Evolutionary conservation across 2,888 invertebrate genomes (phyloP).

Genomic region (Rhagonycha lutea): DNA sequence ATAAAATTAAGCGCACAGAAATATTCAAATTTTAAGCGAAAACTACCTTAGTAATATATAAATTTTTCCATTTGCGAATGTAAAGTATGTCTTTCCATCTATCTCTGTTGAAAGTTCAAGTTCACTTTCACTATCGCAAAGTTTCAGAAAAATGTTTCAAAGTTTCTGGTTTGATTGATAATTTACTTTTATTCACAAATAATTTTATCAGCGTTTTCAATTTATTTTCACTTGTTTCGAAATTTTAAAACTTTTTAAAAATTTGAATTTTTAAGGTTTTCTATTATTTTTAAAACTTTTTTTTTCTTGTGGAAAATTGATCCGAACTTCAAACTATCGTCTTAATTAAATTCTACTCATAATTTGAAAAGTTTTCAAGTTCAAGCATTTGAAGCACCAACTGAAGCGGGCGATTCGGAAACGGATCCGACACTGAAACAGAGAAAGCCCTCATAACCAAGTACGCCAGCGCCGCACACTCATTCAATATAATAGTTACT

Average conservation of each 20-base stretch:
- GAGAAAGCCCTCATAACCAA: constrained; percentile 18
- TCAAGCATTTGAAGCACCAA: not conserved
- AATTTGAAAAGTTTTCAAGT: not conserved
- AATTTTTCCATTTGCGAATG: not conserved
- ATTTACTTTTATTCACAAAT: not conserved
- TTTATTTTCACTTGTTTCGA: not conserved
- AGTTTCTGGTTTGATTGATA: not conserved
- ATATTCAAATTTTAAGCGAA: not conserved
- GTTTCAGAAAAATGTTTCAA: not conserved
- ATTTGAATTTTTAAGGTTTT: not conserved
- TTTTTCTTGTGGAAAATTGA: not conserved
- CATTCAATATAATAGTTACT: constrained; percentile 17
- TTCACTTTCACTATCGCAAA: not conserved
- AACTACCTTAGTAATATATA: not conserved
- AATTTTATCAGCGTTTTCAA: not conserved
- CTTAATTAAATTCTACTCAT: not conserved
- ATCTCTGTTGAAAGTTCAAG: not conserved
- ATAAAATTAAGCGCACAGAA: not conserved
- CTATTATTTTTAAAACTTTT: not conserved
- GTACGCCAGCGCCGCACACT: constrained; percentile 27
- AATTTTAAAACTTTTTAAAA: not conserved
- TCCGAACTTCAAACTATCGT: not conserved
- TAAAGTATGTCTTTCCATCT: not conserved
- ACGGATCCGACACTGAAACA: constrained; percentile 25
- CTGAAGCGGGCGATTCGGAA: constrained; percentile 25